Percentiles rank a stretch among this genome's conserved stretches.
phyloP scores from a whole-genome alignment of 2,888 invertebrate species.

The Drosophila mercatorum region DNA sequence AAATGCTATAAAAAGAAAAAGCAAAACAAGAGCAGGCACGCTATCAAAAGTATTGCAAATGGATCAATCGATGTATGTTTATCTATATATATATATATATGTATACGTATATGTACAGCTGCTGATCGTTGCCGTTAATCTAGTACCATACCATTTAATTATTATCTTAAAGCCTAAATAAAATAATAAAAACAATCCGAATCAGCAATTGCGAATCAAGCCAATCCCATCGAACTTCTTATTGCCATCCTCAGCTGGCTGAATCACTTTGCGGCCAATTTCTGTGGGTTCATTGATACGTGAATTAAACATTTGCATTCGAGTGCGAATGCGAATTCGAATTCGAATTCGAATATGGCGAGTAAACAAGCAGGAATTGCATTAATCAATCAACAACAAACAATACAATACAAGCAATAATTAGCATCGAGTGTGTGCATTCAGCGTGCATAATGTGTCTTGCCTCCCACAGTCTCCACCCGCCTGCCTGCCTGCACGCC shows the following conservation, averaged over 20 bases:
- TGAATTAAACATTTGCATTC: constrained; percentile 18
- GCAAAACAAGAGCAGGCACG: constrained; percentile 23
- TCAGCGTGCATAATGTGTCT: constrained; percentile 20
- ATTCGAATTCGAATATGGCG: constrained; percentile 2
- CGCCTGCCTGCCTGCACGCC: background rate
- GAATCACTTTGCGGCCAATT: constrained; percentile 35
- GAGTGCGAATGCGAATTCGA: background rate
- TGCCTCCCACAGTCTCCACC: background rate
- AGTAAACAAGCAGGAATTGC: constrained; percentile 43
- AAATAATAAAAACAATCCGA: constrained; percentile 29
- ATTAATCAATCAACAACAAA: constrained; percentile 36
- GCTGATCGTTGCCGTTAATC: constrained; percentile 55
- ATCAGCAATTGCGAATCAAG: constrained; percentile 49
- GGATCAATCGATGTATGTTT: constrained; percentile 30
- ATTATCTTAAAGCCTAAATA: constrained; percentile 42
- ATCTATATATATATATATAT: background rate
- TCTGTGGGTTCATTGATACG: constrained; percentile 38
- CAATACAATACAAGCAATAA: constrained; percentile 30
- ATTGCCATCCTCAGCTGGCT: constrained; percentile 16
- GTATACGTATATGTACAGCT: constrained; percentile 14
- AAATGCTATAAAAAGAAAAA: constrained; percentile 44
- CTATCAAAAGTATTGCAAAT: constrained; percentile 54
- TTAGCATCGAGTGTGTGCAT: constrained; percentile 35
- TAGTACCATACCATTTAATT: constrained; percentile 42
- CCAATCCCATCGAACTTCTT: constrained; percentile 36